Percentiles rank a stretch among this genome's conserved stretches.
Evolutionary conservation across 2,888 invertebrate species (phyloP).

Genomic region (Nomada hirtipes): DNA sequence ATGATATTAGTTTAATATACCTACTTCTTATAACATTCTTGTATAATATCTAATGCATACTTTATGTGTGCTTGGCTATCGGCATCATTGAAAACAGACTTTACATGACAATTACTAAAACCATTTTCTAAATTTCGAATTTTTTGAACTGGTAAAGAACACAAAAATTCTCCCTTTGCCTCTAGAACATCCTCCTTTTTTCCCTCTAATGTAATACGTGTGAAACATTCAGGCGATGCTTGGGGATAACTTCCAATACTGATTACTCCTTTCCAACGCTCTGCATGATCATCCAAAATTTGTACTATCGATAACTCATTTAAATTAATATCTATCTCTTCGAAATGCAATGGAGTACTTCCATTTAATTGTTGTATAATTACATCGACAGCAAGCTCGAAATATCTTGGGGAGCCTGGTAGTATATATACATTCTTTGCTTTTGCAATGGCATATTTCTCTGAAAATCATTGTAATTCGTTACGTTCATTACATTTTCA

Average conservation of each 20-base stretch:
- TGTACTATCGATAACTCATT: conserved; percentile 73
- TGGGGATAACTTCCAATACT: conserved; percentile 79
- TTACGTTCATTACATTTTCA: not conserved
- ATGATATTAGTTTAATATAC: conserved; percentile 32
- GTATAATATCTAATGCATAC: conserved; percentile 74
- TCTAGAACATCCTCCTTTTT: conserved; percentile 56
- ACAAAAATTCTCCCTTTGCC: conserved; percentile 67
- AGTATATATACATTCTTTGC: conserved; percentile 87
- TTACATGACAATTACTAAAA: conserved; percentile 73
- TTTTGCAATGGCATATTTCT: conserved; percentile 67
- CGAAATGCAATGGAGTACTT: conserved; percentile 54
- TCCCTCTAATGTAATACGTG: conserved; percentile 75
- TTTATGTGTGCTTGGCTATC: conserved; percentile 72
- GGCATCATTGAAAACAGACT: conserved; percentile 67
- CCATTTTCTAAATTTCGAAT: conserved; percentile 50
- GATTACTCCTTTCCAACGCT: conserved; percentile 69
- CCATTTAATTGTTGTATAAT: conserved; percentile 66
- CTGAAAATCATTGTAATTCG: conserved; percentile 47
- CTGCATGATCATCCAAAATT: conserved; percentile 67
- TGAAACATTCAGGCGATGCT: conserved; percentile 43
- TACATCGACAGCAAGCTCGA: conserved; percentile 75
- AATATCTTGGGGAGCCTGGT: conserved; percentile 87
- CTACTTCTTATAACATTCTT: conserved; percentile 79
- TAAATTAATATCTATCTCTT: conserved; percentile 70
- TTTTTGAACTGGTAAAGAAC: conserved; percentile 60